These are phyloP conservation scores for Drosophila formosana DNA, from an alignment of 2,888 invertebrate genomes.

Conservation along the genomic window DNA sequence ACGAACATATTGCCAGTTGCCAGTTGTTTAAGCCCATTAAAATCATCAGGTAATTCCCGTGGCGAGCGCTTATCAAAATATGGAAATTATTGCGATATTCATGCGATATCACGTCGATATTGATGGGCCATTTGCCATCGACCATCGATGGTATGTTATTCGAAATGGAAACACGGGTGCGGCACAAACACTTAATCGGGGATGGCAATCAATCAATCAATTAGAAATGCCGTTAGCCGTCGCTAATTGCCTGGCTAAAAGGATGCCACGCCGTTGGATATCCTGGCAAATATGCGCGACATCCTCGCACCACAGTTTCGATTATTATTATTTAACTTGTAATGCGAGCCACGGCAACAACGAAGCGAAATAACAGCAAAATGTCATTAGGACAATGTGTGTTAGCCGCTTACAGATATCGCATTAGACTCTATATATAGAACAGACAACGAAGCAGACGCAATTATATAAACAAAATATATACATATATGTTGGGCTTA, in stretches of 20 bases:
- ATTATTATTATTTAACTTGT: slow-evolving; percentile 53
- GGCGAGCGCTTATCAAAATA: slow-evolving; percentile 43
- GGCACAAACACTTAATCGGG: slow-evolving; percentile 1
- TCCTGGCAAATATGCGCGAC: slow-evolving; percentile 15
- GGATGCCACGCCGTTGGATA: slow-evolving; percentile 34
- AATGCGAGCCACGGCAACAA: slow-evolving; percentile 39
- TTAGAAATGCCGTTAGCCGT: slow-evolving; percentile 47
- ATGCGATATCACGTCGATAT: slow-evolving; percentile 32
- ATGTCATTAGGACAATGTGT: slow-evolving; percentile 39
- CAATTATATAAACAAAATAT: slow-evolving; percentile 5
- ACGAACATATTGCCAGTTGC: slow-evolving; percentile 6
- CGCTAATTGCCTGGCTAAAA: slow-evolving; percentile 49
- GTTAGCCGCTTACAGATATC: slow-evolving; percentile 37
- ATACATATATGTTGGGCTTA: background rate
- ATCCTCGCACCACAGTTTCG: background rate
- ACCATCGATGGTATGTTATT: background rate
- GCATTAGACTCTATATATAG: slow-evolving; percentile 7
- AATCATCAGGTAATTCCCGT: slow-evolving; percentile 25
- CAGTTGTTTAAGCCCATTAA: slow-evolving; percentile 18
- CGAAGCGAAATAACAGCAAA: slow-evolving; percentile 9
- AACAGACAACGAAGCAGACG: background rate
- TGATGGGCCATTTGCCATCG: slow-evolving; percentile 43
- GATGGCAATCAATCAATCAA: slow-evolving; percentile 56
- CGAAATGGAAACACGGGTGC: slow-evolving; percentile 8
- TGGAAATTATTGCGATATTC: slow-evolving; percentile 47